These are phyloP conservation scores for Argyra leucocephala DNA, from an alignment of 2,888 invertebrate species.

Conservation along the genomic window DNA sequence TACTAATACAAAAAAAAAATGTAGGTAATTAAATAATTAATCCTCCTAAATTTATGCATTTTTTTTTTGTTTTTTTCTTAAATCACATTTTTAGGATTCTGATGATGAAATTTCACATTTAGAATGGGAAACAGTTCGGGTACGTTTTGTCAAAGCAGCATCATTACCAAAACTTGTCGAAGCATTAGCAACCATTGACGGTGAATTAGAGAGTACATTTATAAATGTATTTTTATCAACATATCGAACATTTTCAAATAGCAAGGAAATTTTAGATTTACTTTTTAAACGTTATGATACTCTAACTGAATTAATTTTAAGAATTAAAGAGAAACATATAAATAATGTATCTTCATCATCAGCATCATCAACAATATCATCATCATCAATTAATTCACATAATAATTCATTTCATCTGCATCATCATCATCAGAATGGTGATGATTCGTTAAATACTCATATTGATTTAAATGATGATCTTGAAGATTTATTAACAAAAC, in stretches of 20 bases:
- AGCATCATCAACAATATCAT: background rate
- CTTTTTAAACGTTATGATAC: conserved; percentile 70
- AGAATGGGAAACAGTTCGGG: conserved; percentile 97
- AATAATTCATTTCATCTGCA: background rate
- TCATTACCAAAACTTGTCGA: conserved; percentile 88
- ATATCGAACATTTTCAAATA: conserved; percentile 81
- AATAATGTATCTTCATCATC: background rate
- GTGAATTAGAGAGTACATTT: conserved; percentile 93
- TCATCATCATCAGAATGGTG: background rate
- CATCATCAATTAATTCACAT: conserved; percentile 7
- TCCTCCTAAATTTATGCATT: background rate
- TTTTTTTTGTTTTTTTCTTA: background rate
- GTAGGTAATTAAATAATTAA: background rate
- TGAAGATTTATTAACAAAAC: conserved; percentile 27
- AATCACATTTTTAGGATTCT: conserved; percentile 54
- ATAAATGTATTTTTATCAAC: conserved; percentile 95
- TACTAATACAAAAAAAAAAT: background rate
- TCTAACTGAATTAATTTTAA: conserved; percentile 37
- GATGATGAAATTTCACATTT: conserved; percentile 90
- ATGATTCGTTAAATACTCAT: conserved; percentile 27
- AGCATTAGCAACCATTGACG: conserved; percentile 85
- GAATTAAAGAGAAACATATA: conserved; percentile 26
- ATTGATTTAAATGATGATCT: conserved; percentile 18
- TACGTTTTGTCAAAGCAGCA: conserved; percentile 91
- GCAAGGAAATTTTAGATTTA: conserved; percentile 73